phyloP scores from a whole-genome alignment of 2,113 vertebrate species.

The Xiphophorus maculatus region DNA sequence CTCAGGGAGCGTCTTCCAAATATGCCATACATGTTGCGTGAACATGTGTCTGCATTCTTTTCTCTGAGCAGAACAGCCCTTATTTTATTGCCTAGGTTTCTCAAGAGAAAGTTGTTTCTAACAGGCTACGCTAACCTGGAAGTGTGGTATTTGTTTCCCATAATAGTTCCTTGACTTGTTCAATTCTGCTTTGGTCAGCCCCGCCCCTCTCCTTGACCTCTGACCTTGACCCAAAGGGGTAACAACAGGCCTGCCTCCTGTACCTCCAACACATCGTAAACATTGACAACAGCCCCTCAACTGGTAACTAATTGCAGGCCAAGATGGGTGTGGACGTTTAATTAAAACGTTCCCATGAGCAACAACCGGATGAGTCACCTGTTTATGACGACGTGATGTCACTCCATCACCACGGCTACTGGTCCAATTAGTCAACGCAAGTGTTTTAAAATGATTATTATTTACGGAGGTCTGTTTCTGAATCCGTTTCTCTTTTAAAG shows the following conservation, averaged over 20 bases:
- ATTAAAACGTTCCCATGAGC: constrained; percentile 70
- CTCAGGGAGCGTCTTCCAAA: background rate
- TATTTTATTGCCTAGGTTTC: background rate
- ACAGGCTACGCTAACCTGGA: background rate
- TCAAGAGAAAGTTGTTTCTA: background rate
- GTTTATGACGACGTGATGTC: constrained; percentile 75
- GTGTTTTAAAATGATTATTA: constrained; percentile 50
- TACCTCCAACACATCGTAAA: constrained; percentile 71
- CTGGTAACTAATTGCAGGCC: constrained; percentile 60
- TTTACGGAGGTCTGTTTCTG: too few relatives aligned
- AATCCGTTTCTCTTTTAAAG: constrained; percentile 28
- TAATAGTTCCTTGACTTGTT: constrained; percentile 20
- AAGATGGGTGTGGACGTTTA: constrained; percentile 39
- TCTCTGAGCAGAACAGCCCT: background rate
- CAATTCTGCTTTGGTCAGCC: constrained; percentile 28
- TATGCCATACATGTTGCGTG: background rate
- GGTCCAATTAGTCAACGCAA: constrained; percentile 70
- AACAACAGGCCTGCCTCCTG: constrained; percentile 55
- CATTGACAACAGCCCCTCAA: constrained; percentile 69
- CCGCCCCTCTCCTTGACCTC: constrained; percentile 47
- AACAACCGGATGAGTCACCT: constrained; percentile 70
- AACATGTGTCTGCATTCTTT: background rate
- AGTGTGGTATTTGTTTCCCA: background rate
- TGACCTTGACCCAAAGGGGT: constrained; percentile 50
- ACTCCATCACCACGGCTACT: constrained; percentile 66